Conservation (phyloP, 2,797 vertebrate genomes). For the Pseudopleuronectes americanus region DNA sequence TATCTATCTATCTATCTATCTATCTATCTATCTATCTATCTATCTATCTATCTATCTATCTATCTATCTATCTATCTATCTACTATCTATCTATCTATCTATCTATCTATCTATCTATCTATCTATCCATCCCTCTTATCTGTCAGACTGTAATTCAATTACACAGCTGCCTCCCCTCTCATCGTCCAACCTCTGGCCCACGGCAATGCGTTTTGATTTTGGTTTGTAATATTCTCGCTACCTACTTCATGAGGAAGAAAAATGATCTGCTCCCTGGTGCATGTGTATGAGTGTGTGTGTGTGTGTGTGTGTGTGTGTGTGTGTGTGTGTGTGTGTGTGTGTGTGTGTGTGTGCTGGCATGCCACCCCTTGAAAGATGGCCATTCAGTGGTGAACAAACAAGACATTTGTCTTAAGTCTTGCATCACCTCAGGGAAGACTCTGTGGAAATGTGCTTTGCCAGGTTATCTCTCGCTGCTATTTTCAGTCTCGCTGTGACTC, state of each 20-base stretch:
- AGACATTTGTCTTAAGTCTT: slow-evolving; percentile 83
- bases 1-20: slow-evolving; percentile 36
- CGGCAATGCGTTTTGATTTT: slow-evolving; percentile 76
- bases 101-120: slow-evolving; percentile 40
- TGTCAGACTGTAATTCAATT: slow-evolving; percentile 70
- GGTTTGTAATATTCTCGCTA: slow-evolving; percentile 81
- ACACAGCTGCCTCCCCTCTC: slow-evolving; percentile 68
- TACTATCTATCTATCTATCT: slow-evolving; percentile 37
- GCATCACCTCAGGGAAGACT: slow-evolving; percentile 79
- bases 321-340: slow-evolving; percentile 47
- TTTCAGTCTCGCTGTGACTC: slow-evolving; percentile 60
- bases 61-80: slow-evolving; percentile 42
- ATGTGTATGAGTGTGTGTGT: slow-evolving; percentile 52
- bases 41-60: slow-evolving; percentile 48
- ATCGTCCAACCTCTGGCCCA: slow-evolving; percentile 63
- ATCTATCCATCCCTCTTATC: slow-evolving; percentile 44
- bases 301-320: slow-evolving; percentile 47
- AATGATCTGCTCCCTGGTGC: slow-evolving; percentile 67
- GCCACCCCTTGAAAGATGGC: slow-evolving; percentile 78
- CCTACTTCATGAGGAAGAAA: slow-evolving; percentile 77
- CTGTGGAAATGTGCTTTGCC: slow-evolving; percentile 74
- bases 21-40: slow-evolving; percentile 33
- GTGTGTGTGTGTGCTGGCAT: slow-evolving; percentile 58
- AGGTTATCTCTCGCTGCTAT: slow-evolving; percentile 71
- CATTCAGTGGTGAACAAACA: slow-evolving; percentile 81